Percentiles rank a stretch among this genome's conserved stretches.
These are phyloP conservation scores for Carpatolechia fugitivella DNA, from an alignment of 2,888 invertebrate genomes.

Conservation along the genomic window DNA sequence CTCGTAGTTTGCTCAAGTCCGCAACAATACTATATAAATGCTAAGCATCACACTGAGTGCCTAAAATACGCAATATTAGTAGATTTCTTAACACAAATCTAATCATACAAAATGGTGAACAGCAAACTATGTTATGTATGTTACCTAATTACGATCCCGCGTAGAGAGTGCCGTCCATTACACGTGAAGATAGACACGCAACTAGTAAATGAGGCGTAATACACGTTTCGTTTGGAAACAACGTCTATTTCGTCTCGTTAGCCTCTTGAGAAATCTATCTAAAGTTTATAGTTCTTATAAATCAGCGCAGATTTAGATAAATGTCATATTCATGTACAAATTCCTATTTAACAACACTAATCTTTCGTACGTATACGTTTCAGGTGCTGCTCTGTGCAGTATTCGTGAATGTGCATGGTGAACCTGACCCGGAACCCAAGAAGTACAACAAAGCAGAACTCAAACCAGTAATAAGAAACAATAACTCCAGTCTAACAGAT, in stretches of 20 bases:
- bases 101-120: constrained; percentile 42
- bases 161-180: constrained; percentile 38
- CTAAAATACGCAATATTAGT: constrained; percentile 22
- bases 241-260: neutral
- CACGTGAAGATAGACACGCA: constrained; percentile 34
- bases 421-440: constrained; percentile 63
- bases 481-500: constrained; percentile 52
- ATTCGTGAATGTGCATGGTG: constrained; percentile 36
- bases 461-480: constrained; percentile 47
- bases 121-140: constrained; percentile 42
- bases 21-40: constrained; percentile 11
- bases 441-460: constrained; percentile 60
- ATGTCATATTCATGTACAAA: neutral
- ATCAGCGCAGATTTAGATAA: neutral
- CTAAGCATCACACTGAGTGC: constrained; percentile 12
- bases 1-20: constrained; percentile 20
- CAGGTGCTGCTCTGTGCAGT: constrained; percentile 59
- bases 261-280: neutral
- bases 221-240: constrained; percentile 25
- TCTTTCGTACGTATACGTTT: constrained; percentile 37
- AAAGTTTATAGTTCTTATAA: neutral
- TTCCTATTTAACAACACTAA: neutral
- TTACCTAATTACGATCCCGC: constrained; percentile 48
- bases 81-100: constrained; percentile 44
- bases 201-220: constrained; percentile 34